These are phyloP conservation scores for Trigoniulus corallinus DNA, from an alignment of 1,140 invertebrate genomes.

Conservation along the genomic window DNA sequence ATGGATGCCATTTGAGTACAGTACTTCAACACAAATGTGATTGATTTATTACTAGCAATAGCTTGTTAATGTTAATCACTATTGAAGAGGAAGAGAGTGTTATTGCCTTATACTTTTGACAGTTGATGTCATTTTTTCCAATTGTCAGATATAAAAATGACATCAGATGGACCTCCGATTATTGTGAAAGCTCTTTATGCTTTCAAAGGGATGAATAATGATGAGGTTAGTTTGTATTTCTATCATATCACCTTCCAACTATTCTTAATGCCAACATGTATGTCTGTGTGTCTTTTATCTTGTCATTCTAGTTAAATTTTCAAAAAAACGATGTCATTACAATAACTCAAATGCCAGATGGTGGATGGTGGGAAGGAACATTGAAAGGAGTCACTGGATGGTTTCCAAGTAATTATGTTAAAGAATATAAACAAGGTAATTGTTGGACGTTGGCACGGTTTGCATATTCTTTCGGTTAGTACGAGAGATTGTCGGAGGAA, in stretches of 20 bases:
- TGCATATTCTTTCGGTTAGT: slow-evolving; percentile 21
- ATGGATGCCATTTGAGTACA: no score
- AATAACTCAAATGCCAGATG: slow-evolving; percentile 77
- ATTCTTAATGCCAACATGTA: slow-evolving; percentile 3
- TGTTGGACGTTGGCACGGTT: no score
- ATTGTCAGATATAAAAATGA: slow-evolving; percentile 10
- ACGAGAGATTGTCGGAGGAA: no score
- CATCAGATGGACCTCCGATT: slow-evolving; percentile 12
- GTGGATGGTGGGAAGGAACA: slow-evolving; percentile 93
- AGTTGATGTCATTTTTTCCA: no score
- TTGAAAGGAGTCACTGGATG: slow-evolving; percentile 86
- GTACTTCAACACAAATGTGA: no score
- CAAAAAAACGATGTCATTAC: slow-evolving; percentile 93
- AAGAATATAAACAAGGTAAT: slow-evolving; percentile 50
- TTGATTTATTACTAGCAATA: no score
- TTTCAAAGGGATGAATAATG: slow-evolving; percentile 91
- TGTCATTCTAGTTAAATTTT: slow-evolving; percentile 57
- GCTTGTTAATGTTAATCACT: no score
- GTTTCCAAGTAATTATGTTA: slow-evolving; percentile 97
- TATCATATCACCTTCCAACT: not conserved
- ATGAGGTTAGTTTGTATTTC: slow-evolving; percentile 51
- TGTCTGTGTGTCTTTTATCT: slow-evolving; percentile 19
- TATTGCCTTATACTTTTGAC: no score
- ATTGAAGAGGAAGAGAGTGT: no score
- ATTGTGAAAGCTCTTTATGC: slow-evolving; percentile 76